phyloP scores from a whole-genome alignment of 2,113 vertebrate species.

The Poeciliopsis prolifica region DNA sequence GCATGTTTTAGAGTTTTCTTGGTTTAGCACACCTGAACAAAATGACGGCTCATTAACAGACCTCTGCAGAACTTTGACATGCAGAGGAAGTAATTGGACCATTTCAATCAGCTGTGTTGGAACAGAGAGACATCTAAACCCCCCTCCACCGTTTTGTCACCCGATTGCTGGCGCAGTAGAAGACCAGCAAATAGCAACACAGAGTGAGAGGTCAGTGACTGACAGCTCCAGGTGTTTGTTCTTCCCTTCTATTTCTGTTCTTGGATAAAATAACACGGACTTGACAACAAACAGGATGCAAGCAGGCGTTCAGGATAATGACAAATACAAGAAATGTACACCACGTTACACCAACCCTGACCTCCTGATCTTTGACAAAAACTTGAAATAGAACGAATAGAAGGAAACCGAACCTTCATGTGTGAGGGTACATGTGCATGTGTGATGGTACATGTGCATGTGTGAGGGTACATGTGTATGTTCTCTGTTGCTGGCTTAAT shows the following conservation, averaged over 20 bases:
- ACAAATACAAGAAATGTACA: constrained; percentile 1
- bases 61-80: too few relatives aligned
- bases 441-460: too few relatives aligned
- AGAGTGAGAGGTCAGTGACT: constrained; percentile 32
- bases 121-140: too few relatives aligned
- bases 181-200: constrained; percentile 11
- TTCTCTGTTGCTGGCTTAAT: constrained; percentile 21
- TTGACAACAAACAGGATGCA: constrained; percentile 23
- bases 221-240: constrained; percentile 67
- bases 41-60: too few relatives aligned
- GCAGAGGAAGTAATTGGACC: too few relatives aligned
- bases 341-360: neutral
- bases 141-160: too few relatives aligned
- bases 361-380: neutral
- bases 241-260: constrained; percentile 61
- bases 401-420: neutral
- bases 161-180: neutral
- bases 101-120: too few relatives aligned
- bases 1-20: too few relatives aligned
- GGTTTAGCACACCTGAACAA: too few relatives aligned
- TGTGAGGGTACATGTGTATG: neutral
- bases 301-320: neutral
- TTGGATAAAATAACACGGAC: constrained; percentile 48
- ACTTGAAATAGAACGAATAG: neutral
- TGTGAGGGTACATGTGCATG: neutral